Evolutionary conservation across 1,140 invertebrate species (phyloP), one percentile per base, ranked within the genome.

Genomic region (Himalopsyche phryganea): DNA sequence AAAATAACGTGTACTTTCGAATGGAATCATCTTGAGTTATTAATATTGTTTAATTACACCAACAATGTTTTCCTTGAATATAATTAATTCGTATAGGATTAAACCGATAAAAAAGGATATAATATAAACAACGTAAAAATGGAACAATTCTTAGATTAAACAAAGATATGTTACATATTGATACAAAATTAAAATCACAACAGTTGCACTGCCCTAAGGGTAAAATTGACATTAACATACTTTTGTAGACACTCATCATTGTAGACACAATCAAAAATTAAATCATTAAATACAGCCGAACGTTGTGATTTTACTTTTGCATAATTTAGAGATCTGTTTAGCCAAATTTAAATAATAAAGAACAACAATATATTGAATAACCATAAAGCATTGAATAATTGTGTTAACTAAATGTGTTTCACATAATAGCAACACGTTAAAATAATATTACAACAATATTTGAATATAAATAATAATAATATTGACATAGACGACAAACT

Each of bases 1-100:
- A 38, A 63, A 23, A 49, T 18, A 58, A 50, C 40, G 50, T 44
- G 41, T n/a, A 35, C 17, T 38, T 13, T 46, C 49, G 36, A 63
- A 59, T 63, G 61, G 61, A 63, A 63, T 63, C 61, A 59, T 63
- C 51, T 63, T 57, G 61, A 63, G 52, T 63, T 63, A 51, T 62
- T 59, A 61, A 61, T 61, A 62, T 58, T 56, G 60, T 62, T 62
- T 62, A 63, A 63, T 58, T 63, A 63, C 61, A 63, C 61, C 61
- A 63, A 63, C 61, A 63, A 55, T 58, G 56, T 55, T 58, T 59
- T 58, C 48, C 49, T 54, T 51, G 57, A 59, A 59, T 58, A 59
- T 58, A 63, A 49, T 59, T 56, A 63, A 49, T 59, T 58, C 53
- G 48, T 62, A 44, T 50, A 62, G 50, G 51, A 61, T 57, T 52